Evolutionary conservation across 2,888 invertebrate genomes (phyloP), one percentile per base, ranked within the genome.

Genomic region (Branchipolynoe longqiensis): DNA sequence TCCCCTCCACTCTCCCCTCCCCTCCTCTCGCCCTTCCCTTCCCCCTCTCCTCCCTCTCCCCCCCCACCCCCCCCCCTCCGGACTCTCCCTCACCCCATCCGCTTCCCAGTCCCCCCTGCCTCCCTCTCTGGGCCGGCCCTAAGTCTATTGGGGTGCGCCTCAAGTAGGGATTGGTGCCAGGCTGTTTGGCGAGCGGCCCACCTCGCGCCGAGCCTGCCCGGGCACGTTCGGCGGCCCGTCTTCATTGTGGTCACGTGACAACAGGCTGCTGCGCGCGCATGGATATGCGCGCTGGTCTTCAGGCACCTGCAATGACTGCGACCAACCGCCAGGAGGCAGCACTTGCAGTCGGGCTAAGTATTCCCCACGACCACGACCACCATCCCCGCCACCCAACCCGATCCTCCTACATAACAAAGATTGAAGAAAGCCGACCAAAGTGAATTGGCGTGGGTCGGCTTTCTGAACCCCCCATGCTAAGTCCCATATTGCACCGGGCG

Each of bases 171-270:
- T 62, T 62, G 62, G 25, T 31, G 62, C 25, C 62, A 12, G 25
- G n/a, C 62, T 62, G 62, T 62, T 62, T 62, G 62, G 31, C 62
- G 62, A 62, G 31, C 62, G 62, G 62, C 62, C 62, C 31, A 62
- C 31, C 28, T 14, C 25, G 31, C 28, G 14, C 62, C 12, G 62
- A 25, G 28, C 25, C 62, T 62, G 28, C 3, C 3, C n/a, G 56
- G 25, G 56, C n/a, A 3, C 56, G 56, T 56, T 56, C 56, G 56
- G 56, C 22, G 25, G 25, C 3, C 12, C 12, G 3, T 22, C n/a
- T n/a, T n/a, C n/a, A n/a, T n/a, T n/a, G n/a, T n/a, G n/a, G n/a
- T n/a, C n/a, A 56, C 3, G 56, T 22, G 56, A n/a, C 25, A 56
- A 56, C 18, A 56, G 56, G 18, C 6, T n/a, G 12, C 22, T 3